A percentile compares a stretch with the other conserved stretches of the same genome.
Evolutionary conservation across 2,888 invertebrate genomes (phyloP).

Genomic region (Lasioglossum pauxillum): DNA sequence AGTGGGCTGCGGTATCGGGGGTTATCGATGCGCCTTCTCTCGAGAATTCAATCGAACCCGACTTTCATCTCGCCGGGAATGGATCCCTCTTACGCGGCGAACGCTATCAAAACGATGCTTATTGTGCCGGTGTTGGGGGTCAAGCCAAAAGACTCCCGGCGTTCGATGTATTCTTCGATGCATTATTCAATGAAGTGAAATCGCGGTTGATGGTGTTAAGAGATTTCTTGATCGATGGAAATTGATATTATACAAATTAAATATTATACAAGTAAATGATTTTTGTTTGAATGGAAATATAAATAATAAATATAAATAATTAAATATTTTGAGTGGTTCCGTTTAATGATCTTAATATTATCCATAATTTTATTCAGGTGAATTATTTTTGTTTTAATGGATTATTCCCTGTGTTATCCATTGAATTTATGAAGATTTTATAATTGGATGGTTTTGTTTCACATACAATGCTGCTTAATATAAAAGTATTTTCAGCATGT

Average conservation of each 20-base stretch:
- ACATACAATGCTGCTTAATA: too few relatives aligned
- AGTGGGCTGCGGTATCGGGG: slow-evolving; percentile 54
- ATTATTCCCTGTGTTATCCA: neutral
- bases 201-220: neutral
- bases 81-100: slow-evolving; percentile 17
- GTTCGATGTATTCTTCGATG: neutral
- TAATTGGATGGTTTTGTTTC: too few relatives aligned
- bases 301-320: neutral
- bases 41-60: slow-evolving; percentile 64
- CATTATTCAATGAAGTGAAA: neutral
- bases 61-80: slow-evolving; percentile 56
- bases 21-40: slow-evolving; percentile 56
- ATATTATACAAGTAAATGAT: too few relatives aligned
- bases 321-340: neutral
- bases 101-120: slow-evolving; percentile 34
- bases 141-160: slow-evolving; percentile 4
- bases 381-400: neutral
- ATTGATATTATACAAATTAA: neutral
- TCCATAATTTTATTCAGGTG: neutral
- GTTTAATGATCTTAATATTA: neutral
- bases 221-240: neutral
- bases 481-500: too few relatives aligned
- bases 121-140: slow-evolving; percentile 22
- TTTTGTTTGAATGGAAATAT: too few relatives aligned
- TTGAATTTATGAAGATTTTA: too few relatives aligned